Percentiles rank a stretch among this genome's conserved stretches.
These are phyloP conservation scores for Venustaconcha ellipsiformis DNA, from an alignment of 1,140 invertebrate species.

Conservation along the genomic window DNA sequence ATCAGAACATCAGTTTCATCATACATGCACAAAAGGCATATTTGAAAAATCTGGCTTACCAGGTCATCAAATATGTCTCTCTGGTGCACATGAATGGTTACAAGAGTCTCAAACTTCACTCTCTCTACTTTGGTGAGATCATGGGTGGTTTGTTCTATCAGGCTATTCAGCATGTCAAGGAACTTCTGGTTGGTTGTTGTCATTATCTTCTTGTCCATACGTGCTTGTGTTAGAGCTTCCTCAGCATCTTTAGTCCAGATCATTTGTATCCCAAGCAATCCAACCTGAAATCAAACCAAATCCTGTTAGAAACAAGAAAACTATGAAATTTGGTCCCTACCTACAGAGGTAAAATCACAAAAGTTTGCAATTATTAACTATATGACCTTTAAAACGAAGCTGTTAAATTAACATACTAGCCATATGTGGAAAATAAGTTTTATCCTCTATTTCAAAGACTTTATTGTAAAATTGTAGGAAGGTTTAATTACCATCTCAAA, in stretches of 20 bases:
- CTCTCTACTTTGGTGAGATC: constrained; percentile 91
- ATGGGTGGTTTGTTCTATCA: constrained; percentile 95
- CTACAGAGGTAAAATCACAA: not conserved
- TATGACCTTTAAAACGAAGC: not conserved
- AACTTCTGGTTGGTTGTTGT: constrained; percentile 93
- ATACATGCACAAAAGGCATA: too few species aligned
- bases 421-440: not conserved
- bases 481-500: too few species aligned
- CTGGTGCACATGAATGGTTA: constrained; percentile 98
- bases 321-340: too few species aligned
- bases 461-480: not conserved
- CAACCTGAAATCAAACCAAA: constrained; percentile 74
- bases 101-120: constrained; percentile 95
- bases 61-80: constrained; percentile 96
- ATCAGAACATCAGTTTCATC: too few species aligned
- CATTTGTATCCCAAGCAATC: constrained; percentile 95
- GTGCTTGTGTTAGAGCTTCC: constrained; percentile 85
- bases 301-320: too few species aligned
- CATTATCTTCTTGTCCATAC: constrained; percentile 95
- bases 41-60: constrained; percentile 71
- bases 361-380: not conserved
- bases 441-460: too few species aligned
- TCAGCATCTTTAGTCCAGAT: constrained; percentile 97
- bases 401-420: not conserved
- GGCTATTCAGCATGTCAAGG: constrained; percentile 89